A percentile compares a stretch with the other conserved stretches of the same genome.
phyloP scores from a whole-genome alignment of 92 coral and sea anemone species.

The Porites cylindrica region DNA sequence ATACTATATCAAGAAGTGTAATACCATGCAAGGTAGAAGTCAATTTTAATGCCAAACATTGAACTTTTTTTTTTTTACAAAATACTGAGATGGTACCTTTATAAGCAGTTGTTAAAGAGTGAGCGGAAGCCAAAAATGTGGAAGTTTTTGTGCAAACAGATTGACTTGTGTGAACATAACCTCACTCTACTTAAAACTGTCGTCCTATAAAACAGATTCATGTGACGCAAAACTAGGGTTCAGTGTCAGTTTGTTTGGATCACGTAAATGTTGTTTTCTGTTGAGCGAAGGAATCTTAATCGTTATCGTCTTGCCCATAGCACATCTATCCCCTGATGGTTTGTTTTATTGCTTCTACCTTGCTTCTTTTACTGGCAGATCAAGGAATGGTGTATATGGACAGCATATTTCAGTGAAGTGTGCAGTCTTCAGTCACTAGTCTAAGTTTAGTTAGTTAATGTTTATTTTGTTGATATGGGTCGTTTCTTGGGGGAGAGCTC shows the following conservation, averaged over 20 bases:
- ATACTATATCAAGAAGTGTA: background rate
- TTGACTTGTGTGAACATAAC: background rate
- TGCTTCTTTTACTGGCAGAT: slow-evolving; percentile 4
- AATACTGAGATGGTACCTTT: too few relatives aligned
- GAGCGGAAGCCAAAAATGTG: too few relatives aligned
- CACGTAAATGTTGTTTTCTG: too few relatives aligned
- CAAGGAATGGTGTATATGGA: slow-evolving; percentile 5
- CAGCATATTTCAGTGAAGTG: background rate
- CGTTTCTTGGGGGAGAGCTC: slow-evolving; percentile 35
- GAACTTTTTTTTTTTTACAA: too few relatives aligned
- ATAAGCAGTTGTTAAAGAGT: too few relatives aligned
- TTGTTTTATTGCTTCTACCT: background rate
- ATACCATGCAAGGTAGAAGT: background rate
- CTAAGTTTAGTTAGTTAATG: slow-evolving; percentile 14
- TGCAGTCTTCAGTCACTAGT: background rate
- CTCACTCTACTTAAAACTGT: background rate
- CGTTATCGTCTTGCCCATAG: too few relatives aligned
- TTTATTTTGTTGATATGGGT: slow-evolving; percentile 31
- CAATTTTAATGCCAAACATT: background rate
- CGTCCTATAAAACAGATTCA: too few relatives aligned
- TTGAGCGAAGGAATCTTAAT: too few relatives aligned
- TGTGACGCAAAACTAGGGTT: background rate
- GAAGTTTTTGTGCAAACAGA: too few relatives aligned
- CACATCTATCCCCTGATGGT: background rate
- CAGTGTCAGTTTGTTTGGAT: too few relatives aligned